Conservation (phyloP, 2,888 invertebrate species). For the Miltochrista miniata region DNA sequence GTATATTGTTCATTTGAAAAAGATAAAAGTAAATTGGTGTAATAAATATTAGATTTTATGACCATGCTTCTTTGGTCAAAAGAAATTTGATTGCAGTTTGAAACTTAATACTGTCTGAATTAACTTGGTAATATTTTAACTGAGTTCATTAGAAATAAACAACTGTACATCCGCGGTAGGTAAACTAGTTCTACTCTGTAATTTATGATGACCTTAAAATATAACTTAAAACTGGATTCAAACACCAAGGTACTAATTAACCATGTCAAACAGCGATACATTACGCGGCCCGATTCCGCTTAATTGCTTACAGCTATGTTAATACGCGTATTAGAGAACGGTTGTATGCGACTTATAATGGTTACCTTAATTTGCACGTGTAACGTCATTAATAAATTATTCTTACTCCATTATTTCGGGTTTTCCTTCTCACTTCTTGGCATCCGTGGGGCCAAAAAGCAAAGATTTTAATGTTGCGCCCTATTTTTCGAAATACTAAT, state of each 20-base stretch:
- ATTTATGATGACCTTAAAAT: slow-evolving; percentile 34
- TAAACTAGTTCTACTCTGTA: slow-evolving; percentile 26
- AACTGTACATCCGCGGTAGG: slow-evolving; percentile 22
- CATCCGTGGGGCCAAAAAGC: no score
- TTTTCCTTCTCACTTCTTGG: no score
- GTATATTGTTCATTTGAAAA: neutral
- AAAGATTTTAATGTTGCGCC: no score
- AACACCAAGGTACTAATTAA: slow-evolving; percentile 33
- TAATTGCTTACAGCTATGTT: slow-evolving; percentile 33
- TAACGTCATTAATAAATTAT: no score
- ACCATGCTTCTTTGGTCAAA: slow-evolving; percentile 13
- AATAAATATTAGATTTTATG: slow-evolving; percentile 22
- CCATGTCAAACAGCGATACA: slow-evolving; percentile 32
- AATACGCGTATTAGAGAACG: slow-evolving; percentile 27
- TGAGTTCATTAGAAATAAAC: slow-evolving; percentile 18
- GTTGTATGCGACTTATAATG: slow-evolving; percentile 15
- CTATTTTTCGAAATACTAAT: no score
- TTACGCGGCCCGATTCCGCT: slow-evolving; percentile 31
- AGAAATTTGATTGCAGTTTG: neutral
- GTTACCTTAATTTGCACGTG: no score
- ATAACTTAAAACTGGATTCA: slow-evolving; percentile 34
- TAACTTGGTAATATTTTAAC: neutral
- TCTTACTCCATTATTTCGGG: no score
- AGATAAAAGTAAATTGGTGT: slow-evolving; percentile 25
- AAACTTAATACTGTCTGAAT: no score